phyloP scores from a whole-genome alignment of 2,888 invertebrate genomes.

The Gonocerus acuteangulatus region DNA sequence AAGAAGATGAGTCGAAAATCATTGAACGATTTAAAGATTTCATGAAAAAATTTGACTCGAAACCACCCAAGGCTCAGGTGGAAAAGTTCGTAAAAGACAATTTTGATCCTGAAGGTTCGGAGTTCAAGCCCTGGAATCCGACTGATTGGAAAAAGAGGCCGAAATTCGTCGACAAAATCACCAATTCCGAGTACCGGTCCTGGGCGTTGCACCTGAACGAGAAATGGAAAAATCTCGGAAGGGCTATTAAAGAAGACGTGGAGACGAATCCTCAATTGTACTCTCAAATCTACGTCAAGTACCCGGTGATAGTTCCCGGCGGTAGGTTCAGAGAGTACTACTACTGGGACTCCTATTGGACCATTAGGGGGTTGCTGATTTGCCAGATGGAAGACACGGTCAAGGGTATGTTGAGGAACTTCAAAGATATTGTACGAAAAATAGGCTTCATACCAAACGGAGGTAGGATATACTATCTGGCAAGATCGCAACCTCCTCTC shows the following conservation, averaged over 20 bases:
- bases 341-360: slow-evolving; percentile 96
- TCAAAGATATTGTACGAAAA: slow-evolving; percentile 66
- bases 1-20: slow-evolving; percentile 56
- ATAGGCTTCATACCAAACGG: slow-evolving; percentile 86
- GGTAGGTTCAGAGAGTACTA: slow-evolving; percentile 81
- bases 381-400: slow-evolving; percentile 77
- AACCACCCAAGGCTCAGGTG: slow-evolving; percentile 47
- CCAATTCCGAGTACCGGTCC: slow-evolving; percentile 57
- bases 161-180: slow-evolving; percentile 61
- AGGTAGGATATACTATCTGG: slow-evolving; percentile 76
- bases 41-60: slow-evolving; percentile 51
- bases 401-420: slow-evolving; percentile 72
- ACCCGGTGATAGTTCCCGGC: slow-evolving; percentile 83
- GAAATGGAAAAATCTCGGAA: slow-evolving; percentile 67
- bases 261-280: slow-evolving; percentile 60
- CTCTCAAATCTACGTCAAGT: slow-evolving; percentile 78
- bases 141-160: slow-evolving; percentile 70
- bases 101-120: slow-evolving; percentile 65
- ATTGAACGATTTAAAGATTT: slow-evolving; percentile 55
- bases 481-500: slow-evolving; percentile 75
- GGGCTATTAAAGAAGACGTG: slow-evolving; percentile 68
- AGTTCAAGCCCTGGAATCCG: slow-evolving; percentile 64
- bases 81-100: slow-evolving; percentile 52
- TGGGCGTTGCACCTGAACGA: slow-evolving; percentile 67
- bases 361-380: slow-evolving; percentile 73